Percentiles rank a stretch among this genome's conserved stretches.
These are phyloP conservation scores for Ypsolopha sequella DNA, from an alignment of 2,888 invertebrate genomes.

Conservation along the genomic window DNA sequence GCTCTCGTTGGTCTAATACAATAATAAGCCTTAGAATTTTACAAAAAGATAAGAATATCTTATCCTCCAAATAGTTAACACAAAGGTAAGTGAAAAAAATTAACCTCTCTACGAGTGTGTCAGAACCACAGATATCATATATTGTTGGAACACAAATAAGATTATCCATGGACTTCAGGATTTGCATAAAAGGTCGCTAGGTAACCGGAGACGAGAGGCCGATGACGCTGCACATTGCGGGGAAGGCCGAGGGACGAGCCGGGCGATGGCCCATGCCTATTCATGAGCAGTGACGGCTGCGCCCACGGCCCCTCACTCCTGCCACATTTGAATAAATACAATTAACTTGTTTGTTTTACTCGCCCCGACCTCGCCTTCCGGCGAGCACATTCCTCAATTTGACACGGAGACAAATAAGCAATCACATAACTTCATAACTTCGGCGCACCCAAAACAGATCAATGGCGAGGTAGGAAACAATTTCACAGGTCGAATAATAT, in stretches of 20 bases:
- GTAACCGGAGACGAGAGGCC: slow-evolving; percentile 16
- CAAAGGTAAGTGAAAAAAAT: not conserved
- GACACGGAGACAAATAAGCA: slow-evolving; percentile 9
- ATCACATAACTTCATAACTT: not conserved
- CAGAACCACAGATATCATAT: no score
- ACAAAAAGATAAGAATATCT: not conserved
- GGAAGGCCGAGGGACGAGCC: slow-evolving; percentile 27
- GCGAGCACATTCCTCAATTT: slow-evolving; percentile 31
- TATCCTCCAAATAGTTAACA: not conserved
- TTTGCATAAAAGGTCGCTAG: slow-evolving; percentile 19
- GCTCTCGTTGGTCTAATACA: no score
- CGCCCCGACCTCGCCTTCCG: slow-evolving; percentile 40
- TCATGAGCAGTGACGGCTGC: slow-evolving; percentile 60
- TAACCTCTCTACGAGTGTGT: not conserved
- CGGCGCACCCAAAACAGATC: slow-evolving; percentile 4
- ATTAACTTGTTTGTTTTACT: slow-evolving; percentile 70
- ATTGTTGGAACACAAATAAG: not conserved
- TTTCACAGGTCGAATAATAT: slow-evolving; percentile 39
- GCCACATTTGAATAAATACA: slow-evolving; percentile 67
- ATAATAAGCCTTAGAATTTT: not conserved
- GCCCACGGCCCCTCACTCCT: slow-evolving; percentile 29
- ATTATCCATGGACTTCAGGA: slow-evolving; percentile 5
- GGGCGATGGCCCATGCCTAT: slow-evolving; percentile 43
- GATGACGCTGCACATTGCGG: slow-evolving; percentile 52
- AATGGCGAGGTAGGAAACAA: slow-evolving; percentile 35